Evolutionary conservation across 2,888 invertebrate species (phyloP), one percentile per base, ranked within the genome.

Genomic region (Acanthacorydalis orientalis): DNA sequence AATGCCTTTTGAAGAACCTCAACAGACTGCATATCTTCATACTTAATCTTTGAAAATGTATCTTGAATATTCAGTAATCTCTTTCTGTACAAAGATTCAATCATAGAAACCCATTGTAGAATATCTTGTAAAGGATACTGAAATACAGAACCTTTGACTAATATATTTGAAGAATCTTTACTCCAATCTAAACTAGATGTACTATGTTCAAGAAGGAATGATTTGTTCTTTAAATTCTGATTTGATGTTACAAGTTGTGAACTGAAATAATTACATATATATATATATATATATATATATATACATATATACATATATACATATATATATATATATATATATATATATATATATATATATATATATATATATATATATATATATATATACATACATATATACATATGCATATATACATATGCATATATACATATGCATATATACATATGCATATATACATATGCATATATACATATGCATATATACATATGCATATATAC

Each of bases 41-140:
- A 43, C 49, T 59, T 54, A 11, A 64, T 47, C 15, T 32, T 48
- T 49, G 57, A 60, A 15, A 60, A 55, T 41, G 48, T 48, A 15
- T 53, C 53, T 47, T 55, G 57, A 32, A 66, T 59, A 39, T 54
- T 54, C 43, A 56, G 57, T 31, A 54, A 53, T 9, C 53, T 50
- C n/a, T 49, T 53, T 2, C 53, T 50, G 46, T 63, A 63, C 51
- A 55, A 60, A 38, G 52, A 50, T 49, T 55, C 58, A 51, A 62
- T 63, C 45, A 57, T 54, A 34, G 58, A 56, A 15, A 57, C 57
- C 33, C 56, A 51, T 47, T 60, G 55, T 44, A 67, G 51, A 44
- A 66, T 52, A 50, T 52, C 55, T 2, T 51, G 43, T 44, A 67
- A 52, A 8, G 59, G 55, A 14, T 65, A 65, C 49, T 65, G 65